A percentile compares a stretch with the other conserved stretches of the same genome.
phyloP scores from a whole-genome alignment of 1,140 invertebrate species.

The Zaprionus lachaisei region DNA sequence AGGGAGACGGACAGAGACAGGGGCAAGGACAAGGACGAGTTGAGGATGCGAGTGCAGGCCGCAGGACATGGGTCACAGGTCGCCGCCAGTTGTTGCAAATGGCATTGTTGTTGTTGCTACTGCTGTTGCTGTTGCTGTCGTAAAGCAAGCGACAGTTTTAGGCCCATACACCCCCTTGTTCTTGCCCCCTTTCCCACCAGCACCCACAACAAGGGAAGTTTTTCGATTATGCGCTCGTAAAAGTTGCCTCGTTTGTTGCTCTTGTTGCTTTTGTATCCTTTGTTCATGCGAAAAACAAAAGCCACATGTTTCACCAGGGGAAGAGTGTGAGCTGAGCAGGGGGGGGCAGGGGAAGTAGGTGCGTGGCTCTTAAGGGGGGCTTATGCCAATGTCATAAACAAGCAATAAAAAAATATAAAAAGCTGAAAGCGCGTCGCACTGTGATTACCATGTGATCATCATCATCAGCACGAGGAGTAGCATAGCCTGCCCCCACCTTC shows the following conservation, averaged over 20 bases:
- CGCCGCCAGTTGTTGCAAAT: constrained; percentile 58
- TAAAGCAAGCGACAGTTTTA: constrained; percentile 49
- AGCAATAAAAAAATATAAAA: constrained; percentile 80
- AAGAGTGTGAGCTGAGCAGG: not conserved
- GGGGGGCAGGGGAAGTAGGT: not conserved
- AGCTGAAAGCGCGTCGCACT: constrained; percentile 58
- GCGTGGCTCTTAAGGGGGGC: not conserved
- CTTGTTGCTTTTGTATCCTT: constrained; percentile 55
- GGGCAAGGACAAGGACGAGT: constrained; percentile 13
- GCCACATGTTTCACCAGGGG: constrained; percentile 49
- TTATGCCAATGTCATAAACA: constrained; percentile 74
- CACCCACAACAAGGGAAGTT: constrained; percentile 48
- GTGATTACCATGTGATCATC: constrained; percentile 81
- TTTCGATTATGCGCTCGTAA: constrained; percentile 81
- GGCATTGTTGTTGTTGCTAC: constrained; percentile 33
- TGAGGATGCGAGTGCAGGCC: not conserved
- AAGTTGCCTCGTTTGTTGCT: constrained; percentile 68
- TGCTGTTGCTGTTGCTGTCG: constrained; percentile 35
- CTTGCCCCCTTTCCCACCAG: constrained; percentile 2
- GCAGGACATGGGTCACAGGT: constrained; percentile 11
- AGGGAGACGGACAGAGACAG: not conserved
- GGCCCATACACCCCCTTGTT: constrained; percentile 33
- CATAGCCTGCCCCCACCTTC: not conserved
- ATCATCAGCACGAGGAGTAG: constrained; percentile 55
- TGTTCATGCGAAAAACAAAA: constrained; percentile 61